Evolutionary conservation across 2,797 vertebrate genomes (phyloP).

Genomic region (Amblyraja radiata): DNA sequence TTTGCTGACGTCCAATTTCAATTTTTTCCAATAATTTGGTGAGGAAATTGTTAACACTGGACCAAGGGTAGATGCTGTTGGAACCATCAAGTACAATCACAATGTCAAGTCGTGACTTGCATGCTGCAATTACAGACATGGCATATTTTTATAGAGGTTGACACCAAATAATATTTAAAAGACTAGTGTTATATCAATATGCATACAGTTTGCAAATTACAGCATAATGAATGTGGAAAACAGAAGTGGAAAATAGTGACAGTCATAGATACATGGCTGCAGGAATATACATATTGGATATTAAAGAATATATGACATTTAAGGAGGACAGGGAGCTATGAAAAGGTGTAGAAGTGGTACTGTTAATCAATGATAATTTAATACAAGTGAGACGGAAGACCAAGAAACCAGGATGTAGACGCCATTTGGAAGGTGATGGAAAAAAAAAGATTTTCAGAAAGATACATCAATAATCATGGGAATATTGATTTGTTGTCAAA

Average conservation of each 20-base stretch:
- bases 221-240: background rate
- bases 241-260: background rate
- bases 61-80: slow-evolving; percentile 93
- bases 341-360: too few species aligned
- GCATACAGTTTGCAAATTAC: background rate
- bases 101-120: slow-evolving; percentile 77
- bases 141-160: background rate
- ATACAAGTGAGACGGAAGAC: too few species aligned
- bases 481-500: too few species aligned
- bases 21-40: slow-evolving; percentile 72
- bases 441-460: too few species aligned
- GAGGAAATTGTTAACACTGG: slow-evolving; percentile 72
- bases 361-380: too few species aligned
- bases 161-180: background rate
- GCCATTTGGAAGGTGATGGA: too few species aligned
- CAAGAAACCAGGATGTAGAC: too few species aligned
- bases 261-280: too few species aligned
- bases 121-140: slow-evolving; percentile 63
- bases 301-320: too few species aligned
- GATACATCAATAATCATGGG: too few species aligned
- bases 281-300: too few species aligned
- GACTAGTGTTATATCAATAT: slow-evolving; percentile 48
- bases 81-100: slow-evolving; percentile 91
- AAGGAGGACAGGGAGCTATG: too few species aligned
- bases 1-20: slow-evolving; percentile 72